Percentiles rank a stretch among this genome's conserved stretches.
These are phyloP conservation scores for Drosophila neocordata DNA, from an alignment of 1,140 invertebrate genomes.

Conservation along the genomic window DNA sequence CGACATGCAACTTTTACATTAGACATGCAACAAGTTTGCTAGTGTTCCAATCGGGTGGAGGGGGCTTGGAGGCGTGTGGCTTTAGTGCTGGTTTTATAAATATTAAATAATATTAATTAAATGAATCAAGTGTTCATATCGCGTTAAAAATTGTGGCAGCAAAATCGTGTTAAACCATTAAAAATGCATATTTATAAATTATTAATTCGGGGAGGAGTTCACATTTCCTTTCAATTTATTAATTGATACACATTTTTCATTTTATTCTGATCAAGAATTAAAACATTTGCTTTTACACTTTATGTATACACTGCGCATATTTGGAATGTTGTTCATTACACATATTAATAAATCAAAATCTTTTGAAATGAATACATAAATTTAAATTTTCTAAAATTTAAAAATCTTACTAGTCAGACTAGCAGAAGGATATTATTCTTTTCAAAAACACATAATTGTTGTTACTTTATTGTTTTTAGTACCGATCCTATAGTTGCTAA, in stretches of 20 bases:
- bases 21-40: conserved; percentile 5
- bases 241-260: not conserved
- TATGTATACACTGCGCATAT: no score
- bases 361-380: no score
- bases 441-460: no score
- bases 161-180: conserved; percentile 1
- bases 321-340: no score
- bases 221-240: not conserved
- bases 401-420: no score
- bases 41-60: not conserved
- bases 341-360: no score
- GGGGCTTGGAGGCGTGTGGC: not conserved
- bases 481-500: no score
- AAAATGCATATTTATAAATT: not conserved
- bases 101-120: conserved; percentile 6
- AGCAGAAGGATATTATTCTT: no score
- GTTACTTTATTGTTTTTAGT: no score
- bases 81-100: not conserved
- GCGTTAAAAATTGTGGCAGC: conserved; percentile 1
- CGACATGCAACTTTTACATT: not conserved
- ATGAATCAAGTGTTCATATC: not conserved
- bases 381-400: no score
- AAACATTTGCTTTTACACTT: not conserved
- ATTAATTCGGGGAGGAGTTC: not conserved
- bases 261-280: not conserved